Evolutionary conservation across 2,797 vertebrate species (phyloP).

Genomic region (Melanotaenia trifasciata): DNA sequence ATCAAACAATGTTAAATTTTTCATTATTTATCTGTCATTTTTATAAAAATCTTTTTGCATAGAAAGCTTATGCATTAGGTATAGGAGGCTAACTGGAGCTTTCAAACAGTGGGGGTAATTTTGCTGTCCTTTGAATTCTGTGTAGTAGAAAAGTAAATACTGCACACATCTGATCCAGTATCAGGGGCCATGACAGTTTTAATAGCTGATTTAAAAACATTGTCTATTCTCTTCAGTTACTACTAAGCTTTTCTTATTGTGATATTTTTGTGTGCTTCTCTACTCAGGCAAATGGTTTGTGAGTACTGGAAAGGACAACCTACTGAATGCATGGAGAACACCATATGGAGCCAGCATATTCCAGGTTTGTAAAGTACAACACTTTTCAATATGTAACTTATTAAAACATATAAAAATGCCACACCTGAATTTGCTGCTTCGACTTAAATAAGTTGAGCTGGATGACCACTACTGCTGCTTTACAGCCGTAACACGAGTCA

Average conservation of each 20-base stretch:
- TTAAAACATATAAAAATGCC: not conserved
- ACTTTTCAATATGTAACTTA: not conserved
- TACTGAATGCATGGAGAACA: slow-evolving; percentile 89
- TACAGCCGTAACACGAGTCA: slow-evolving; percentile 1
- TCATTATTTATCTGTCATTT: not conserved
- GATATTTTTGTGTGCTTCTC: slow-evolving; percentile 36
- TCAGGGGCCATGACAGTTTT: not conserved
- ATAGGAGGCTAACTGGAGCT: not conserved
- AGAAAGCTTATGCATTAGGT: not conserved
- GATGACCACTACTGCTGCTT: not conserved
- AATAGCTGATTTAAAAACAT: not conserved
- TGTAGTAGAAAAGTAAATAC: not conserved
- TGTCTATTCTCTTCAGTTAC: not conserved
- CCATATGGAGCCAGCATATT: slow-evolving; percentile 90
- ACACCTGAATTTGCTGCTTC: not conserved
- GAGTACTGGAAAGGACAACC: slow-evolving; percentile 89
- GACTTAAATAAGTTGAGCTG: not conserved
- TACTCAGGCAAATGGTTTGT: slow-evolving; percentile 88
- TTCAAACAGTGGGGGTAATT: not conserved
- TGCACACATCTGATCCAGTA: not conserved
- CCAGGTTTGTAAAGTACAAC: slow-evolving; percentile 76
- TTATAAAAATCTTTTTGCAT: not conserved
- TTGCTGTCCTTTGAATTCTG: not conserved
- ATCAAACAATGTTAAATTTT: too few relatives aligned
- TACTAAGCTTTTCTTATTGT: slow-evolving; percentile 13